Base-by-base conservation (phyloP, 2,797 vertebrate genomes). In the Triplophysa yarkandensis region DNA sequence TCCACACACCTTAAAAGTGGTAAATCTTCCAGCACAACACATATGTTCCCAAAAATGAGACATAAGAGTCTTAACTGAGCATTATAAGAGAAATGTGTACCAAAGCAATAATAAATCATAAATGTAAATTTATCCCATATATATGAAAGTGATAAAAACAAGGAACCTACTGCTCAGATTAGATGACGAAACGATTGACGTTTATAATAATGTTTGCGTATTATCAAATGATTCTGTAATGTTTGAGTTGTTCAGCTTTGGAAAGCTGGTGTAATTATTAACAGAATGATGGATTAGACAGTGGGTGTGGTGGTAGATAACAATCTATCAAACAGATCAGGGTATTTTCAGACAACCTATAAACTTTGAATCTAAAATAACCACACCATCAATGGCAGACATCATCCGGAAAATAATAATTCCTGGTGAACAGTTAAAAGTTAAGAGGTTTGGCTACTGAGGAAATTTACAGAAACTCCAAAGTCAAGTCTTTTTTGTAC, bases 261-360 rank as follows among this genome's bases (percentile, higher is more conserved):
- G 43, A 66, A 46, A 13, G 23, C 44, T 75, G 44, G 13, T 60
- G 64, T 75, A 75, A 75, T 75, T 44, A 68, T 75, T 75, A 68
- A 75, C 55, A 3, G 14, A 68, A 21, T 28, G 43, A 75, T 61
- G 64, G 64, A 50, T 75, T 50, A 75, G 44, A 23, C 25, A 23
- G 62, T n/a, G 23, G 73, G 65, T 75, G 73, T 68, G 73, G 72
- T 36, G 54, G 30, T 32, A 36, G 41, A 4, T 50, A 52, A 67
- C 44, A 72, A 62, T 63, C 50, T 16, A 65, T 27, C 52, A 1
- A 55, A 28, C 17, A 28, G 52, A 48, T 30, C 13, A 61, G 27
- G 10, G 43, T 44, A 61, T 48, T 58, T 55, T 6, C 41, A 46
- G 8, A 71, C 16, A 36, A 36, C 30, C 19, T 39, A 50, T 36